phyloP scores from a whole-genome alignment of 2,797 vertebrate species.

The Oreochromis mossambicus region DNA sequence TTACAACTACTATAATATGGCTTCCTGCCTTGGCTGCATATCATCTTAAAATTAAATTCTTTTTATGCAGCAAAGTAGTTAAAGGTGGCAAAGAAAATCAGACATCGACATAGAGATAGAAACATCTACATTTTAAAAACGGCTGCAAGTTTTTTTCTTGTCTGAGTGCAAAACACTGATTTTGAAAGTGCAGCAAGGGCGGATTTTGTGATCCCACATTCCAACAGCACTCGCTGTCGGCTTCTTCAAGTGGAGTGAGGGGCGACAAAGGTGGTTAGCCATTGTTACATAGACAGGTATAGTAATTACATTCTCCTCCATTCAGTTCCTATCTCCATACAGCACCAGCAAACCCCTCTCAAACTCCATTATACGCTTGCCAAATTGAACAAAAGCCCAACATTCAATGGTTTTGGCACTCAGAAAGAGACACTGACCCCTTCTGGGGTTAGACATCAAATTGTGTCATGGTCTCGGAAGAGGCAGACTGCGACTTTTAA shows the following conservation, averaged over 20 bases:
- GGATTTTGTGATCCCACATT: conserved; percentile 60
- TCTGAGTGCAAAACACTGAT: conserved; percentile 37
- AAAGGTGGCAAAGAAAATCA: neutral
- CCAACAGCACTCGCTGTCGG: conserved; percentile 52
- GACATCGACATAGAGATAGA: neutral
- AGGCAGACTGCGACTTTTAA: conserved; percentile 45
- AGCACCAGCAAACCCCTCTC: conserved; percentile 47
- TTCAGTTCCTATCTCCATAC: conserved; percentile 56
- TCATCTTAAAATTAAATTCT: conserved; percentile 7
- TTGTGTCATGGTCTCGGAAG: conserved; percentile 27
- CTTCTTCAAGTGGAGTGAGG: conserved; percentile 50
- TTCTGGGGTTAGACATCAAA: conserved; percentile 51
- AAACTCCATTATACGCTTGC: conserved; percentile 63
- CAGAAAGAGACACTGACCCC: conserved; percentile 50
- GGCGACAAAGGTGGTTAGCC: conserved; percentile 56
- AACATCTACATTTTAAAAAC: neutral
- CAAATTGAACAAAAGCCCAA: conserved; percentile 62
- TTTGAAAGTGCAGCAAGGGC: conserved; percentile 41
- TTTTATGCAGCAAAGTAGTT: neutral
- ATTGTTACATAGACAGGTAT: conserved; percentile 69
- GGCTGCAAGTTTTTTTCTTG: neutral
- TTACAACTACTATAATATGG: neutral
- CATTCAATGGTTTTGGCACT: conserved; percentile 51
- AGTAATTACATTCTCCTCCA: conserved; percentile 71
- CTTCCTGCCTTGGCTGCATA: neutral